Base-by-base conservation (phyloP, 2,888 invertebrate genomes). In the Marasmarcha lunaedactyla region DNA sequence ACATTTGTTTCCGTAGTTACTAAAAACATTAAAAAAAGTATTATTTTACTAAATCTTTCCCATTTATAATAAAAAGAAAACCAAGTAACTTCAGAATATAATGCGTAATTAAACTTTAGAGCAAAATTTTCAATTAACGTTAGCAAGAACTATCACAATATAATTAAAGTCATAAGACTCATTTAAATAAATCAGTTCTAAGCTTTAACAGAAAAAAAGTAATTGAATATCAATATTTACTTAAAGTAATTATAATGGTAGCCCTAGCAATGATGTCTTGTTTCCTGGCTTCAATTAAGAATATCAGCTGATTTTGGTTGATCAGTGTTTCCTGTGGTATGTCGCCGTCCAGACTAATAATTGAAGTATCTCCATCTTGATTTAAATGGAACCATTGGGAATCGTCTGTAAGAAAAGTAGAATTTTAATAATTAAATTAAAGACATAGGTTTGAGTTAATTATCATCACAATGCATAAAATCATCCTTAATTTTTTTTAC, bases 281-380 rank as follows among this genome's bases (percentile, higher is more conserved):
- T 33, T 45, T 47, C 11, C 42, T 38, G 1, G 54, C 54, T 11
- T 15, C 37, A n/a, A 52, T 40, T 6, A 44, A 36, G 14, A 54
- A 50, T 9, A 52, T 40, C 5, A 55, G 39, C 13, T 48, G 47
- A 1, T 45, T 42, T 20, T 49, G 50, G 33, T 47, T 46, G 5
- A 40, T 40, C 15, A 54, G 13, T 2, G 46, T 39, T 12, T 43
- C 48, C 2, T 39, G 11, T 1, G 48, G 46, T 36, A 46, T 42
- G 4, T 38, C 14, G 13, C 36, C 27, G 11, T 38, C 37, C n/a
- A 42, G 25, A 6, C 10, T n/a, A 2, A 37, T 34, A 12, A 52
- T 37, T 12, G 43, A 46, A 5, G 36, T 41, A 20, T 46, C 26
- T 36, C 38, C 27, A 14, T 38, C 33, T 33, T 33, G 34, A 33